Evolutionary conservation across 2,888 invertebrate species (phyloP).

Genomic region (Sesia bembeciformis): DNA sequence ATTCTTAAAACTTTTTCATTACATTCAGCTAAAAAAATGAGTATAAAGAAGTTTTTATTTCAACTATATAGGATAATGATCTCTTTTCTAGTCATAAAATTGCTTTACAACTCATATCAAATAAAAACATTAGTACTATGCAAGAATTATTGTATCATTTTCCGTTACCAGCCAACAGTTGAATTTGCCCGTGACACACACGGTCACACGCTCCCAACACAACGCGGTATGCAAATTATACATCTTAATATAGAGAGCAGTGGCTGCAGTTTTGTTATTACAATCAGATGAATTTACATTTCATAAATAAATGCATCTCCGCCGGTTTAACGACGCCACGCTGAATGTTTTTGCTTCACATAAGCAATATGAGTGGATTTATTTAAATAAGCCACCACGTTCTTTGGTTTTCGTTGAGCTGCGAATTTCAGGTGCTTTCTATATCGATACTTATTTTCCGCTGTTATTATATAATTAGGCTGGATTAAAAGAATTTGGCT

Average conservation of each 20-base stretch:
- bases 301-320: constrained; percentile 73
- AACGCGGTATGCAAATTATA: constrained; percentile 67
- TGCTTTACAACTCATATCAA: too few species aligned
- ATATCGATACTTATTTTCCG: background rate
- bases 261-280: constrained; percentile 71
- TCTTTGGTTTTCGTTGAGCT: constrained; percentile 23
- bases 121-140: too few species aligned
- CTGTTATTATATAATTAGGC: too few species aligned
- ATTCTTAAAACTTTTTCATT: too few species aligned
- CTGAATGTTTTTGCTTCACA: constrained; percentile 43
- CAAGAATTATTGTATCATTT: too few species aligned
- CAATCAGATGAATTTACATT: constrained; percentile 74
- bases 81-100: too few species aligned
- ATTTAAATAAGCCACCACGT: constrained; percentile 53
- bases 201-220: constrained; percentile 47
- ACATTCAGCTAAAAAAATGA: too few species aligned
- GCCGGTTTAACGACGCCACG: constrained; percentile 52
- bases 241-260: constrained; percentile 73
- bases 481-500: too few species aligned
- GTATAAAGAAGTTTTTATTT: too few species aligned
- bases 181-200: constrained; percentile 25
- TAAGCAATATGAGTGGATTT: constrained; percentile 40
- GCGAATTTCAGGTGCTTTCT: constrained; percentile 31
- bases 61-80: too few species aligned
- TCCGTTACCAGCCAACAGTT: background rate